Percentiles rank a stretch among this genome's conserved stretches.
Evolutionary conservation across 2,888 invertebrate genomes (phyloP).

Genomic region (Orthosia gothica): DNA sequence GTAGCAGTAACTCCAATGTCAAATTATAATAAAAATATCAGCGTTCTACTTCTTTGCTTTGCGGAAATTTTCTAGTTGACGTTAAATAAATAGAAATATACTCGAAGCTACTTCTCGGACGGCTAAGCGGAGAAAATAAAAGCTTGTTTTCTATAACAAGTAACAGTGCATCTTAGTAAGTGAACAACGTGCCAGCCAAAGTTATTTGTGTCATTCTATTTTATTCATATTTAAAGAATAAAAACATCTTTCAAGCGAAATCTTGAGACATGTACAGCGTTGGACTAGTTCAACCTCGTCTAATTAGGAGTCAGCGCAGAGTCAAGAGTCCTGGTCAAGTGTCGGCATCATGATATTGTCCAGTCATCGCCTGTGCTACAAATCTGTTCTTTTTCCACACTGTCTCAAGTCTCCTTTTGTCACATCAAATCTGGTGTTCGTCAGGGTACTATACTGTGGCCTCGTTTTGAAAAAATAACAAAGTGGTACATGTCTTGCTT

Average conservation of each 20-base stretch:
- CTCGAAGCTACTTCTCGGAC: too few species aligned
- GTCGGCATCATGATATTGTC: neutral
- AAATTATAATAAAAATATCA: constrained; percentile 26
- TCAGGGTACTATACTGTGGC: constrained; percentile 2
- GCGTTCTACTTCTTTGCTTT: constrained; percentile 3
- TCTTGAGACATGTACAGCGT: constrained; percentile 15
- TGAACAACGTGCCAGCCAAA: neutral
- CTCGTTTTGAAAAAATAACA: neutral
- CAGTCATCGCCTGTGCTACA: neutral
- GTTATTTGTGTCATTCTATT: constrained; percentile 3
- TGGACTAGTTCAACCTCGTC: neutral
- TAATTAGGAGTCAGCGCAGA: constrained; percentile 19
- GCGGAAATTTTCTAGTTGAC: constrained; percentile 13
- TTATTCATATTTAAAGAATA: neutral
- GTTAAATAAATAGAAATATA: neutral
- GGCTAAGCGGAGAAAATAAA: neutral
- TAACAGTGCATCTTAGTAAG: neutral
- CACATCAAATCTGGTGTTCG: neutral
- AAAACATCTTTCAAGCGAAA: neutral
- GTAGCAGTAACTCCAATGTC: constrained; percentile 28
- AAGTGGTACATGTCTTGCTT: neutral
- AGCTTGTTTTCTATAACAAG: neutral
- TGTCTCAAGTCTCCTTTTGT: neutral
- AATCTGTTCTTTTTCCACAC: neutral
- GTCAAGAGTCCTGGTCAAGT: constrained; percentile 1